Percentiles rank a stretch among this genome's conserved stretches.
These are phyloP conservation scores for Philaethria dido DNA, from an alignment of 2,888 invertebrate species.

Conservation along the genomic window DNA sequence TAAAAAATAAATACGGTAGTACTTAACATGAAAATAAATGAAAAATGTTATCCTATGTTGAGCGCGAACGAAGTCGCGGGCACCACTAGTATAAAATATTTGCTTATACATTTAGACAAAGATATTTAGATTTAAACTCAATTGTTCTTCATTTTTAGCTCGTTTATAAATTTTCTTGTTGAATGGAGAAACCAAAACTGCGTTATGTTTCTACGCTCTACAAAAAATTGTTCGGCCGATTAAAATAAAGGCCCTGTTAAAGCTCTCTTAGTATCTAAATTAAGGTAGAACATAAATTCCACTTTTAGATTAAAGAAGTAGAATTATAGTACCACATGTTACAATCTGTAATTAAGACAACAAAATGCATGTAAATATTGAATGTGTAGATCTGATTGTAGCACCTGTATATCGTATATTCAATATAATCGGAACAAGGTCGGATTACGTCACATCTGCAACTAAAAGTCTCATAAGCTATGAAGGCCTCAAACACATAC, in stretches of 20 bases:
- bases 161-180: no score
- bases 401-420: constrained; percentile 12
- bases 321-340: not conserved
- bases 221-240: no score
- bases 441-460: constrained; percentile 44
- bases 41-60: no score
- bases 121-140: no score
- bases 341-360: not conserved
- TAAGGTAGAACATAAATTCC: not conserved
- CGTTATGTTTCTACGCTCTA: not conserved
- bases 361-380: not conserved
- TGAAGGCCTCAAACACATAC: constrained; percentile 18
- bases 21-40: no score
- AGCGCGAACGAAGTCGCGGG: no score
- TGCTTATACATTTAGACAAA: no score
- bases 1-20: no score
- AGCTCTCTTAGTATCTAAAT: not conserved
- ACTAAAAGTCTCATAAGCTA: constrained; percentile 31
- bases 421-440: constrained; percentile 57
- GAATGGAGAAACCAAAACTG: not conserved
- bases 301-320: not conserved
- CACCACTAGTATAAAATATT: no score
- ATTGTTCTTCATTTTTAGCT: no score
- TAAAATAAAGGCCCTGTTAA: no score
- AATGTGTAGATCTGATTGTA: constrained; percentile 5